These are phyloP conservation scores for Phyto melanocephala DNA, from an alignment of 2,888 invertebrate genomes.

Conservation along the genomic window DNA sequence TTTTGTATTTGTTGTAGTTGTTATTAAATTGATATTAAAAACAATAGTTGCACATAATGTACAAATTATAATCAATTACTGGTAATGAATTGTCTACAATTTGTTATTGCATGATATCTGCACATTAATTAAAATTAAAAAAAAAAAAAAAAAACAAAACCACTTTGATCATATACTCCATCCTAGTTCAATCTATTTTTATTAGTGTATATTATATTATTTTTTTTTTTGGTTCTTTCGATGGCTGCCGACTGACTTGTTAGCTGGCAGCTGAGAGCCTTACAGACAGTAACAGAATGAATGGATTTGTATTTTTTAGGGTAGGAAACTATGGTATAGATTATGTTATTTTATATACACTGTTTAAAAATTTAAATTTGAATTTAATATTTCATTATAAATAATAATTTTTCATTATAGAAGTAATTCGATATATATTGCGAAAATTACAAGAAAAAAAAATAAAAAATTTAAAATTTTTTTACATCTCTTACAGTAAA, in stretches of 20 bases:
- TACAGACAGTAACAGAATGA: background rate
- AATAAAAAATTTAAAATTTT: too few relatives aligned
- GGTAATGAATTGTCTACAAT: slow-evolving; percentile 64
- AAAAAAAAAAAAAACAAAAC: slow-evolving; percentile 25
- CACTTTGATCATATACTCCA: background rate
- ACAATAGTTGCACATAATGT: slow-evolving; percentile 26
- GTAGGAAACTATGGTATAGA: too few relatives aligned
- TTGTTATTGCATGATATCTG: slow-evolving; percentile 67
- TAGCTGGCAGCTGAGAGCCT: background rate
- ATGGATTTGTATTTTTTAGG: too few relatives aligned
- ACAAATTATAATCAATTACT: slow-evolving; percentile 65
- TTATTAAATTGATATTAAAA: slow-evolving; percentile 50
- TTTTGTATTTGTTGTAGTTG: background rate
- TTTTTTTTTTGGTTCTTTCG: slow-evolving; percentile 11
- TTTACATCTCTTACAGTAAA: too few relatives aligned
- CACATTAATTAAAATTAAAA: slow-evolving; percentile 67
- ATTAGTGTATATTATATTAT: slow-evolving; percentile 43
- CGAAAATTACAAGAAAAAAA: too few relatives aligned
- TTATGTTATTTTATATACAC: too few relatives aligned
- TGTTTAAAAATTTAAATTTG: too few relatives aligned
- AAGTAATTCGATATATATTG: too few relatives aligned
- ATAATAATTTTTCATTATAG: too few relatives aligned
- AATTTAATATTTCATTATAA: too few relatives aligned
- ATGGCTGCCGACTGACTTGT: background rate
- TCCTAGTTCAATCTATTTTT: slow-evolving; percentile 24